Conservation (phyloP, 2,113 vertebrate genomes). For the Pluvianellus socialis region DNA sequence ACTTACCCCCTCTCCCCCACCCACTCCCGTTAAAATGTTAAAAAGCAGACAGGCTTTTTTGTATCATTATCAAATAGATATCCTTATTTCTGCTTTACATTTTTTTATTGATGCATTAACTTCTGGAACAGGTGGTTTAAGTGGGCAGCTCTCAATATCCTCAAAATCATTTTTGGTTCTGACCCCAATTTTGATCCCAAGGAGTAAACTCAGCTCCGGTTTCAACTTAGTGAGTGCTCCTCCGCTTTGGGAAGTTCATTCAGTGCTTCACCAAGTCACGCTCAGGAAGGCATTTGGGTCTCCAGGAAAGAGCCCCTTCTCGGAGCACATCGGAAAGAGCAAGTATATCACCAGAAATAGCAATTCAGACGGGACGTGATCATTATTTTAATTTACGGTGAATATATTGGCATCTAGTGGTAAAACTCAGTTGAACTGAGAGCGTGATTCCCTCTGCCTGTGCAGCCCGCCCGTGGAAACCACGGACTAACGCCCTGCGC, state of each 20-base stretch:
- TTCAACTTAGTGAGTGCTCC: fast-evolving
- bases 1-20: fast-evolving
- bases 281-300: neutral
- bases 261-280: neutral
- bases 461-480: neutral
- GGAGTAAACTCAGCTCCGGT: neutral
- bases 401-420: neutral
- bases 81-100: neutral
- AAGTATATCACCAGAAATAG: fast-evolving
- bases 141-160: neutral
- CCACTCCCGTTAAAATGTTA: neutral
- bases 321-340: fast-evolving
- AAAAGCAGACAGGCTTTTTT: neutral
- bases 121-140: conserved; percentile 15
- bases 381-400: neutral
- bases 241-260: neutral
- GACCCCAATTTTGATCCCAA: neutral
- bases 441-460: neutral
- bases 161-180: neutral
- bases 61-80: neutral
- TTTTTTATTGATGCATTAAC: neutral
- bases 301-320: neutral
- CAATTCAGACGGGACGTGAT: neutral
- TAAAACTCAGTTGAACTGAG: neutral
- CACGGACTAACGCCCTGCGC: fast-evolving